Evolutionary conservation across 2,888 invertebrate species (phyloP), one percentile per base, ranked within the genome.

Genomic region (Harpagoxenus sublaevis): DNA sequence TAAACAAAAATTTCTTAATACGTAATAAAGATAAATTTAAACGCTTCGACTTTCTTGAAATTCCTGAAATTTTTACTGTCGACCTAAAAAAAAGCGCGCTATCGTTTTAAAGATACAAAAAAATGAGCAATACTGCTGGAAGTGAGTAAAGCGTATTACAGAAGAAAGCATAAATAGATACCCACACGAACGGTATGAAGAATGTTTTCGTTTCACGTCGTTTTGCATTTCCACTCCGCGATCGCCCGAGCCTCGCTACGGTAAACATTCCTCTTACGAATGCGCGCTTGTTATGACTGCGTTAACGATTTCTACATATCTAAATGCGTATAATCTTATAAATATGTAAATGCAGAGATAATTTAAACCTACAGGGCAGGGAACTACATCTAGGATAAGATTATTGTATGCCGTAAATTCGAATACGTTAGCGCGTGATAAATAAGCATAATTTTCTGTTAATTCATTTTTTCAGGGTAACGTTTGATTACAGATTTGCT

Each of bases 391-490:
- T 31, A 18, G 55, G 51, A 68, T 68, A 78, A 12, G 68, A 78
- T 68, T 55, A 45, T 78, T 70, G 78, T 57, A 45, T 45, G 45
- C 42, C 70, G 70, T 78, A 78, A 78, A 78, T 78, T 78, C 55
- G 42, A 78, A 78, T 70, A 55, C 48, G 51, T 78, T 78, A 70
- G 42, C 70, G 55, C 15, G 78, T 57, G 78, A 70, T 78, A 70
- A 70, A 68, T 55, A 78, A 78, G 42, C 55, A 70, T 78, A 57
- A 78, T 78, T 78, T 70, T 55, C 55, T 45, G 70, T 78, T 78
- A 78, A 78, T 78, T 70, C 55, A 70, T 70, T 70, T 78, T 78
- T 78, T 78, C 55, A 70, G 78, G 45, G n/a, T 42, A 55, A 57
- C 45, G 42, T 45, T 45, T 70, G 78, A 78, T 78, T 57, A 45